phyloP scores from a whole-genome alignment of 2,797 vertebrate genomes.

The Acrocephalus scirpaceus region DNA sequence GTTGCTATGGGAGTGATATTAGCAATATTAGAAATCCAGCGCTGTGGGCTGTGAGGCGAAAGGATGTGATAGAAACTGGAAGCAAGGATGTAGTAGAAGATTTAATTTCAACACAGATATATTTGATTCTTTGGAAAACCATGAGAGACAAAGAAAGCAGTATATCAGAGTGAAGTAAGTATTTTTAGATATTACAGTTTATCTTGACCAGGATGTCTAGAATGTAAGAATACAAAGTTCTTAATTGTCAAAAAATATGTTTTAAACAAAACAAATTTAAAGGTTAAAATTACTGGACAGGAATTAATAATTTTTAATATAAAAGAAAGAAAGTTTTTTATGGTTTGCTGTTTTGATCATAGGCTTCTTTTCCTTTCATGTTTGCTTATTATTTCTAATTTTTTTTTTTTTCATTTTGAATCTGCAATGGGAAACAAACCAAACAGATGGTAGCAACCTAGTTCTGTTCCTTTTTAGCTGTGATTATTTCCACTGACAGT shows the following conservation, averaged over 20 bases:
- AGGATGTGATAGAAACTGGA: background rate
- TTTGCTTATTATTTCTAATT: background rate
- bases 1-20: constrained; percentile 60
- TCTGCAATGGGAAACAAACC: background rate
- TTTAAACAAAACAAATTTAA: background rate
- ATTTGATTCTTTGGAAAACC: background rate
- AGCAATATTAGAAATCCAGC: constrained; percentile 46
- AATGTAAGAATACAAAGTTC: background rate
- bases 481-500: background rate
- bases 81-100: background rate
- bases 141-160: background rate
- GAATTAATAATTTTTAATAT: background rate
- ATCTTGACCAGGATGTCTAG: background rate
- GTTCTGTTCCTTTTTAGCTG: background rate
- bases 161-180: constrained; percentile 15
- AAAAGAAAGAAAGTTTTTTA: background rate
- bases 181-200: background rate
- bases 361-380: background rate
- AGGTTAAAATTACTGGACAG: background rate
- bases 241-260: background rate
- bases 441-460: background rate
- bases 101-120: background rate
- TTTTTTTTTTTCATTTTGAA: background rate
- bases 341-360: background rate
- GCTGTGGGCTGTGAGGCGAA: background rate